Percentiles rank a stretch among this genome's conserved stretches.
These are phyloP conservation scores for Ips typographus DNA, from an alignment of 1,140 invertebrate genomes.

Conservation along the genomic window DNA sequence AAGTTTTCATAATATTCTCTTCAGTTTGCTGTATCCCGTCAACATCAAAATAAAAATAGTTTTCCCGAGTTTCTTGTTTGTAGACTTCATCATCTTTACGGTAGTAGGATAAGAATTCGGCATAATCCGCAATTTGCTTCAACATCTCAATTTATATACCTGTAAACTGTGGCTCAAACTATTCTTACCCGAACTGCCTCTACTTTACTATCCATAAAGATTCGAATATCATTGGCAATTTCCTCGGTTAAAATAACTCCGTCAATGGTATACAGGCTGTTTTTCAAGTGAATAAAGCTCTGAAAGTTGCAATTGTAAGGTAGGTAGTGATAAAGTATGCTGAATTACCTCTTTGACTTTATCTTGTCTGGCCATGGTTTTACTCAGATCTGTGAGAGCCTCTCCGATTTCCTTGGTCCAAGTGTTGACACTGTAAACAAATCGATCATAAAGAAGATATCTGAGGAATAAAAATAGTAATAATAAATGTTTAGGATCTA, in stretches of 20 bases:
- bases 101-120: conserved; percentile 46
- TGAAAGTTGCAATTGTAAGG: conserved; percentile 12
- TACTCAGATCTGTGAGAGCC: conserved; percentile 37
- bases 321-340: neutral
- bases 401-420: conserved; percentile 42
- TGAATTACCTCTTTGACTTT: conserved; percentile 33
- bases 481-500: too few species aligned
- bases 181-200: conserved; percentile 39
- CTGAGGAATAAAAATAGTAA: too few species aligned
- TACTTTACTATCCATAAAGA: conserved; percentile 43
- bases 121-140: conserved; percentile 45
- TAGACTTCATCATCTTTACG: conserved; percentile 37
- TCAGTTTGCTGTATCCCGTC: conserved; percentile 39
- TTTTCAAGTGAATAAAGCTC: conserved; percentile 39
- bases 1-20: conserved; percentile 23
- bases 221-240: conserved; percentile 35
- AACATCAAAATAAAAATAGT: conserved; percentile 40
- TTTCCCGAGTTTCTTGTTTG: conserved; percentile 22
- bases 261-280: conserved; percentile 35
- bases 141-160: too few species aligned
- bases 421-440: conserved; percentile 39
- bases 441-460: neutral
- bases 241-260: conserved; percentile 31
- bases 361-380: conserved; percentile 39
- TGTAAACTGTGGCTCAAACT: too few species aligned